Base-by-base conservation (phyloP, 1,140 invertebrate genomes). In the Ectropis grisescens region DNA sequence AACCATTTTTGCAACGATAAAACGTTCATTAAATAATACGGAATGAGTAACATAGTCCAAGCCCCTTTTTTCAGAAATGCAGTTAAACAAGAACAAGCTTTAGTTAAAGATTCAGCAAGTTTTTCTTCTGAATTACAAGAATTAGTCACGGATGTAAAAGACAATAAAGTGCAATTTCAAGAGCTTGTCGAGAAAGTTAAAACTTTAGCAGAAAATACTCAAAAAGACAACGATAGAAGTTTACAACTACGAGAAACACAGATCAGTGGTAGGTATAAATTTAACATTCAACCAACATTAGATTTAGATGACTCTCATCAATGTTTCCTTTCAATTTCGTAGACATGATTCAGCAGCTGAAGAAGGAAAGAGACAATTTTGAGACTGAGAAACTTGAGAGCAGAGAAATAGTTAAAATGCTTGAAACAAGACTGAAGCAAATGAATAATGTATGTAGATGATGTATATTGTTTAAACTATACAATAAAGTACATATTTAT, bases 351-450 rank as follows among this genome's bases (percentile, higher is more conserved):
- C 47, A 70, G 29, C 70, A 76, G 23, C 31, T 80, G 14, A 74
- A 69, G 37, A 65, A 37, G 13, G 72, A 81, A 29, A 39, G 60
- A 14, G 72, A 76, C 46, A 48, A 55, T 44, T 74, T 80, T 28
- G 75, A 75, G 44, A 57, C 37, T 12, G 75, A 80, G 31, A 80
- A 78, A 43, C 27, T 33, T 3, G 75, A 74, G 27, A 71, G 52
- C 16, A 66, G 66, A 36, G 59, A 78, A 16, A 46, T 61, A 11
- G 57, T 75, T 1, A 67, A 66, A 31, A 58, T 67, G 57, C 39
- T 81, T 2, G 75, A 81, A 45, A 33, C 51, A 2, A 67, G 79
- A 26, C 37, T 82, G 6, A 78, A 70, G 30, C 76, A 81, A 51
- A 78, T 80, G 72, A 80, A 62, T 12, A 36, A 58, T 44, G 75